These are phyloP conservation scores for Steromphala cineraria DNA, from an alignment of 2,888 invertebrate genomes.

Conservation along the genomic window DNA sequence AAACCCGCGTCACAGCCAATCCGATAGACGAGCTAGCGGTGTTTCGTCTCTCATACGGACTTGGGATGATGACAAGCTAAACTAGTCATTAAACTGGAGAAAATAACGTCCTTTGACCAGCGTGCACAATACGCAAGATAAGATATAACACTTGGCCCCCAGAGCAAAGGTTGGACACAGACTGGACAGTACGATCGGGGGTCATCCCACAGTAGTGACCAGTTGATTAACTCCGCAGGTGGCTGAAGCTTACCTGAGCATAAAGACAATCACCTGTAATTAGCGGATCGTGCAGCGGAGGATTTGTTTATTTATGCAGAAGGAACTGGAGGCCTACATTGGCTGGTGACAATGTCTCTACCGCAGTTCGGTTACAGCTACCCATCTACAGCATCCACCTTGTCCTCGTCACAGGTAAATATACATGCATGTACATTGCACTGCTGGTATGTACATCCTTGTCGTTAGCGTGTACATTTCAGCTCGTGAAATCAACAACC, in stretches of 20 bases:
- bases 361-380: constrained; percentile 40
- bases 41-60: neutral
- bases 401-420: constrained; percentile 41
- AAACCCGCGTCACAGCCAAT: neutral
- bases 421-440: neutral
- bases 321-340: neutral
- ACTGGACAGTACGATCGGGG: neutral
- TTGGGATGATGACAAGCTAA: neutral
- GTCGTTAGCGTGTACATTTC: no score
- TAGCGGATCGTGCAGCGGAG: neutral
- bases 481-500: no score
- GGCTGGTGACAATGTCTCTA: constrained; percentile 33
- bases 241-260: neutral
- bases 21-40: neutral
- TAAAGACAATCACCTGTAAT: constrained; percentile 3
- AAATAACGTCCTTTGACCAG: neutral
- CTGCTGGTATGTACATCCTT: no score
- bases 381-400: constrained; percentile 25
- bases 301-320: constrained; percentile 9
- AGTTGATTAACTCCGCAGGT: neutral
- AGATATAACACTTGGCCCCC: constrained; percentile 2
- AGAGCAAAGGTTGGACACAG: constrained; percentile 18
- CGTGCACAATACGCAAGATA: neutral
- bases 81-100: neutral
- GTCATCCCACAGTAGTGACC: neutral